phyloP scores from a whole-genome alignment of 1,140 invertebrate genomes.

The Drosophila nasuta region DNA sequence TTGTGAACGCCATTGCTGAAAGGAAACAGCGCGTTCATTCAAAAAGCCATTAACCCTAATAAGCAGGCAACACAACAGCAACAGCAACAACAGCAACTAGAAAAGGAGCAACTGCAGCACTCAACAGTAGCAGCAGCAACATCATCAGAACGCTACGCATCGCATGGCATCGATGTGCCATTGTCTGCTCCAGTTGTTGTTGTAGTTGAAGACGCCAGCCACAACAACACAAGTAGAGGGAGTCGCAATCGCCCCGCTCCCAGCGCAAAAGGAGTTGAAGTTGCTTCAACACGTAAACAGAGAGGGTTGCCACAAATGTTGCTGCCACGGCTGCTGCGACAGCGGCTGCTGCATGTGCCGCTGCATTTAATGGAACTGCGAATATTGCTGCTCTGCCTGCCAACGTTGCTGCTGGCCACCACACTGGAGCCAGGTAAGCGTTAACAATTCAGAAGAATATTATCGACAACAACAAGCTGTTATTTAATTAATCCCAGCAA shows the following conservation, averaged over 20 bases:
- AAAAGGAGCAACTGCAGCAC: constrained; percentile 8
- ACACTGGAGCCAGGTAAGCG: constrained; percentile 83
- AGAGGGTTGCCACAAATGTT: constrained; percentile 63
- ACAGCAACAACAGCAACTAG: constrained; percentile 13
- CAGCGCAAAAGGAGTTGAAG: constrained; percentile 21
- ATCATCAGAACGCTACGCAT: constrained; percentile 20
- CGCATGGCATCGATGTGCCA: constrained; percentile 49
- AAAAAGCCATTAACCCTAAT: constrained; percentile 83
- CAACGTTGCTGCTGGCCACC: constrained; percentile 83
- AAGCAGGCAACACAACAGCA: constrained; percentile 47
- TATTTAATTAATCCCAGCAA: constrained; percentile 62
- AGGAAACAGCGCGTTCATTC: constrained; percentile 78
- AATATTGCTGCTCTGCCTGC: constrained; percentile 82
- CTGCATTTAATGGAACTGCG: constrained; percentile 83
- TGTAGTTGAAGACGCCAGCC: constrained; percentile 38
- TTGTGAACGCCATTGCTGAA: constrained; percentile 66
- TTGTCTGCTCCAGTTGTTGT: constrained; percentile 32
- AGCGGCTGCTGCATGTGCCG: constrained; percentile 69
- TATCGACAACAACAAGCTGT: constrained; percentile 5
- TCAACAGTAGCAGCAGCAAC: constrained; percentile 1
- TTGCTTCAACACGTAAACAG: constrained; percentile 34
- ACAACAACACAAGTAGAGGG: constrained; percentile 29
- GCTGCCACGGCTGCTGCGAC: constrained; percentile 65
- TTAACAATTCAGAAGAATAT: background rate
- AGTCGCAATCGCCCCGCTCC: background rate